phyloP scores from a whole-genome alignment of 2,888 invertebrate genomes.

The Monopis laevigella region DNA sequence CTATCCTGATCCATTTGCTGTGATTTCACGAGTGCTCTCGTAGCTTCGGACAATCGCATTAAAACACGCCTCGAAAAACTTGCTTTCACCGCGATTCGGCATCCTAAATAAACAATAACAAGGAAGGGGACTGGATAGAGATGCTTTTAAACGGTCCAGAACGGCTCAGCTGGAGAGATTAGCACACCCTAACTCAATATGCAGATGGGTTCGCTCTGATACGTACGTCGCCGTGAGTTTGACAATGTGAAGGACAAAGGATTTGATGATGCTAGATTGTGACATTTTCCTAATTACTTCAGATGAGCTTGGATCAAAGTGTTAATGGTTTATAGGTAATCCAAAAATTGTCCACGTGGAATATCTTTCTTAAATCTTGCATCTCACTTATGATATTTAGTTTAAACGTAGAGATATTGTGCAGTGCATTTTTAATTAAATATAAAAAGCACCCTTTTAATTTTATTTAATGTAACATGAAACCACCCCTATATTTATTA shows the following conservation, averaged over 20 bases:
- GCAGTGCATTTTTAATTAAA: no score
- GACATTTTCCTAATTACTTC: no score
- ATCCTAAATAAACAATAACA: slow-evolving; percentile 67
- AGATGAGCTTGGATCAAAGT: no score
- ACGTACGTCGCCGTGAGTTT: slow-evolving; percentile 23
- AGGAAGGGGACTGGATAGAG: slow-evolving; percentile 34
- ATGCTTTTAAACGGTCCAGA: slow-evolving; percentile 61
- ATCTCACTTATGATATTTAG: no score
- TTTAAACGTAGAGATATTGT: no score
- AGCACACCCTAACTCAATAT: slow-evolving; percentile 42
- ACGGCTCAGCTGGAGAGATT: slow-evolving; percentile 62
- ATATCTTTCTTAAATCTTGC: no score
- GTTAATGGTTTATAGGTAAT: no score
- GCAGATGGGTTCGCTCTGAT: slow-evolving; percentile 44
- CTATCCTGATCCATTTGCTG: no score
- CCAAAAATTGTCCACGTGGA: no score
- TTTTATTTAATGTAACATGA: no score
- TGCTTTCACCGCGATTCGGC: slow-evolving; percentile 53
- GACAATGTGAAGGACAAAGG: slow-evolving; percentile 25
- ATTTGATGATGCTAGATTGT: slow-evolving; percentile 30
- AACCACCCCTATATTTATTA: no score
- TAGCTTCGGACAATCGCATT: slow-evolving; percentile 55
- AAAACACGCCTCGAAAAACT: slow-evolving; percentile 56
- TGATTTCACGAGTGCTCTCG: slow-evolving; percentile 23
- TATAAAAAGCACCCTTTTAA: no score